Evolutionary conservation across 2,888 invertebrate species (phyloP).

Genomic region (Volucella zonaria): DNA sequence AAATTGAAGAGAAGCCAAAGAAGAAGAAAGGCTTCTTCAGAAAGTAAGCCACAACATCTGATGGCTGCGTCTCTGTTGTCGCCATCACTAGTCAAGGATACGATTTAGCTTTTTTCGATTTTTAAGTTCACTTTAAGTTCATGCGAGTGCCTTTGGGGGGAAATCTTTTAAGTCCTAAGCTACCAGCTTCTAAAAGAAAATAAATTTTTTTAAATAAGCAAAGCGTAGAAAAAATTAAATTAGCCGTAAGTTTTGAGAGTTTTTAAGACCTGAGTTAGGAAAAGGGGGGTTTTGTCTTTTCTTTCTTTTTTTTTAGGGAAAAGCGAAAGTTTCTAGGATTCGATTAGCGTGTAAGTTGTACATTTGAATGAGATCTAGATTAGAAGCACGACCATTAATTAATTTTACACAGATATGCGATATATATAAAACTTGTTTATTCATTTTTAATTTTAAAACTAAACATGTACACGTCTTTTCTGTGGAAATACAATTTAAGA

Average conservation of each 20-base stretch:
- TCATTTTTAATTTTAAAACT: constrained; percentile 6
- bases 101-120: constrained; percentile 12
- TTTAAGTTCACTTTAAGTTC: neutral
- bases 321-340: constrained; percentile 5
- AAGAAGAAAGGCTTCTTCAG: constrained; percentile 79
- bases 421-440: constrained; percentile 6
- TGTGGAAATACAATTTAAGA: constrained; percentile 28
- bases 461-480: constrained; percentile 10
- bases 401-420: constrained; percentile 6
- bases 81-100: too few species aligned
- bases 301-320: constrained; percentile 10
- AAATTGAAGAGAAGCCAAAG: constrained; percentile 76
- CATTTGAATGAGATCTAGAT: constrained; percentile 15
- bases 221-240: neutral
- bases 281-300: neutral
- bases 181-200: constrained; percentile 28
- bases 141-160: constrained; percentile 51
- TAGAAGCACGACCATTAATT: constrained; percentile 4
- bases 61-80: neutral
- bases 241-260: constrained; percentile 47
- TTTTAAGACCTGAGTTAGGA: constrained; percentile 62
- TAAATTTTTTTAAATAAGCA: neutral
- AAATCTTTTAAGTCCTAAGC: constrained; percentile 24
- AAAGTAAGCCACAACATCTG: constrained; percentile 12
- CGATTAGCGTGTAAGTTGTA: constrained; percentile 27